Evolutionary conservation across 2,113 vertebrate species (phyloP).

Genomic region (Ctenodactylus gundi): DNA sequence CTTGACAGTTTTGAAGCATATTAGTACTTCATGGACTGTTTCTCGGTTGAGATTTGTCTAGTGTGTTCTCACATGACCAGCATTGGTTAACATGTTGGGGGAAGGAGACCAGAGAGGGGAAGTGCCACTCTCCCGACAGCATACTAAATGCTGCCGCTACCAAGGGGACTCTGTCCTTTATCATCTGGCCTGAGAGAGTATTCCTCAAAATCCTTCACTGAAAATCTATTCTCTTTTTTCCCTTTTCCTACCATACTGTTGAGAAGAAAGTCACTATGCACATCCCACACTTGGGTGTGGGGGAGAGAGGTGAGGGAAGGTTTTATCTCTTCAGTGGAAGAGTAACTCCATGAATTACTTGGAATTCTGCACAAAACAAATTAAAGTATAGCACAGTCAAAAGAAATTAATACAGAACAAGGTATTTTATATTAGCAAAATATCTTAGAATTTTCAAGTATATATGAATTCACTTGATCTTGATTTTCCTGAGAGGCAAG

Average conservation of each 20-base stretch:
- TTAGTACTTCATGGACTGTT: neutral
- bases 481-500: neutral
- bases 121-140: neutral
- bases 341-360: neutral
- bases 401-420: neutral
- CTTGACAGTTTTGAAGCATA: neutral
- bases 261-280: neutral
- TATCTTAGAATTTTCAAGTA: neutral
- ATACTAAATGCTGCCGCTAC: neutral
- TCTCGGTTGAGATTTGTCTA: neutral
- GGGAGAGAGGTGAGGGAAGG: fast-evolving
- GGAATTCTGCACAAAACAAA: neutral
- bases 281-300: neutral
- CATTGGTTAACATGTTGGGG: neutral
- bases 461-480: neutral
- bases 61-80: neutral
- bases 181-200: neutral
- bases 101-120: neutral
- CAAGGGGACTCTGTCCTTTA: neutral
- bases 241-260: neutral
- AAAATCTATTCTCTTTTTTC: neutral
- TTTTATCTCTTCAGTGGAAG: neutral
- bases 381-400: neutral
- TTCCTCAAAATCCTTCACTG: neutral
- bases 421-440: neutral